Percentiles rank a stretch among this genome's conserved stretches.
phyloP scores from a whole-genome alignment of 2,888 invertebrate genomes.

The Scaptomyza cyrtandrae region DNA sequence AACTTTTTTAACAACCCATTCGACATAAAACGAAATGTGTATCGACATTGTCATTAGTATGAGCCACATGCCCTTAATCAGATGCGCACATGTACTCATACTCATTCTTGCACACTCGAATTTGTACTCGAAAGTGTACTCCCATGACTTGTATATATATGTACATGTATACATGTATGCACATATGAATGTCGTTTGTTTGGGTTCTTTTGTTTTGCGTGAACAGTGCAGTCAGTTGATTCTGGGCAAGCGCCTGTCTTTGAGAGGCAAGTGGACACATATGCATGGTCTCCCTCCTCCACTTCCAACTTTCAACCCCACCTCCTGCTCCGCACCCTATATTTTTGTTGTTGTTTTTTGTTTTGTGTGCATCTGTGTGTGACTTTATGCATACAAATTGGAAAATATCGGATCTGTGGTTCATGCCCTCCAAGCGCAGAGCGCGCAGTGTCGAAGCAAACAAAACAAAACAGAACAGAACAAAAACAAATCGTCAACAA shows the following conservation, averaged over 20 bases:
- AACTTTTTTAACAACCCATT: constrained; percentile 41
- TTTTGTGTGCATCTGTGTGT: constrained; percentile 63
- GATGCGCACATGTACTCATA: constrained; percentile 67
- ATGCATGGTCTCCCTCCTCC: constrained; percentile 17
- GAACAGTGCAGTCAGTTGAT: constrained; percentile 46
- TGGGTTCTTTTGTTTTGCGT: constrained; percentile 73
- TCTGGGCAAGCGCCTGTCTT: constrained; percentile 40
- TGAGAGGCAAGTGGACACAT: constrained; percentile 12
- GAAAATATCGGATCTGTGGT: constrained; percentile 83
- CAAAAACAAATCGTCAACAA: constrained; percentile 72
- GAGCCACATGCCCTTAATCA: constrained; percentile 67
- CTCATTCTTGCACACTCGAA: constrained; percentile 4
- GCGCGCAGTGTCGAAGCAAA: constrained; percentile 44
- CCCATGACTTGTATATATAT: not conserved
- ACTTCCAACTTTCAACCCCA: not conserved
- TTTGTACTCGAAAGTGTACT: constrained; percentile 27
- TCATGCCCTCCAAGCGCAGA: constrained; percentile 72
- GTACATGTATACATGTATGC: not conserved
- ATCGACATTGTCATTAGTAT: constrained; percentile 53
- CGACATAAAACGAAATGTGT: constrained; percentile 53
- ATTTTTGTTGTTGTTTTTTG: constrained; percentile 16
- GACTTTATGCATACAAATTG: constrained; percentile 79
- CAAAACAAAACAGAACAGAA: constrained; percentile 42
- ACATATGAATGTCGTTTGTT: constrained; percentile 51
- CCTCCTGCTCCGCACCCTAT: constrained; percentile 24